Conservation (phyloP, 2,888 invertebrate species). For the Nebria brevicollis region DNA sequence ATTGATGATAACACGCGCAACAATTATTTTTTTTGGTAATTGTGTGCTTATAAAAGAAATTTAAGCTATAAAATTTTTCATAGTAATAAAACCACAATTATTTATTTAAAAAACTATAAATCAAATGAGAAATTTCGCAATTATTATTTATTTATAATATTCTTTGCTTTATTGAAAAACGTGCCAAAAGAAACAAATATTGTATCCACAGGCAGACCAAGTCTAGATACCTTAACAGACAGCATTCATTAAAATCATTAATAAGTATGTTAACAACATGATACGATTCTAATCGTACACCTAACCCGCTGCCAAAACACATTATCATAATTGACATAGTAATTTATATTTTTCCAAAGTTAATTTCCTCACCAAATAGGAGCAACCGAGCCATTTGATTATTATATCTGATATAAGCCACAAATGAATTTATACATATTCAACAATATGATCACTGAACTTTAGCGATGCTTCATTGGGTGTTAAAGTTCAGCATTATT, state of each 20-base stretch:
- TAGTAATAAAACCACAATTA: no score
- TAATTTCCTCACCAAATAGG: no score
- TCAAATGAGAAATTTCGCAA: neutral
- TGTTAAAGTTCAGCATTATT: no score
- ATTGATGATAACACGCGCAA: no score
- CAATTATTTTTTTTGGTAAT: no score
- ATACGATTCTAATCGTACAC: conserved; percentile 7
- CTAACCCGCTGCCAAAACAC: neutral
- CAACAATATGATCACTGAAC: no score
- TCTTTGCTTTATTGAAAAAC: neutral
- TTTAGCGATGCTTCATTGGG: no score
- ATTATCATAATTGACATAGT: neutral
- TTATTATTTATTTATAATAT: neutral
- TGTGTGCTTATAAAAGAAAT: no score
- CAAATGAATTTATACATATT: no score
- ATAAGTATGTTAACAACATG: conserved; percentile 15
- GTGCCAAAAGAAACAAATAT: neutral
- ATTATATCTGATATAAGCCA: no score
- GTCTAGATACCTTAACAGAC: neutral
- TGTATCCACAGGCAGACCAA: neutral
- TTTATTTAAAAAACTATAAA: neutral
- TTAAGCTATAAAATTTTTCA: no score
- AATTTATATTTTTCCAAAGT: neutral
- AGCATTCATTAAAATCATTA: neutral
- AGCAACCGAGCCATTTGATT: no score